These are phyloP conservation scores for Atta colombica DNA, from an alignment of 1,140 invertebrate species.

Conservation along the genomic window DNA sequence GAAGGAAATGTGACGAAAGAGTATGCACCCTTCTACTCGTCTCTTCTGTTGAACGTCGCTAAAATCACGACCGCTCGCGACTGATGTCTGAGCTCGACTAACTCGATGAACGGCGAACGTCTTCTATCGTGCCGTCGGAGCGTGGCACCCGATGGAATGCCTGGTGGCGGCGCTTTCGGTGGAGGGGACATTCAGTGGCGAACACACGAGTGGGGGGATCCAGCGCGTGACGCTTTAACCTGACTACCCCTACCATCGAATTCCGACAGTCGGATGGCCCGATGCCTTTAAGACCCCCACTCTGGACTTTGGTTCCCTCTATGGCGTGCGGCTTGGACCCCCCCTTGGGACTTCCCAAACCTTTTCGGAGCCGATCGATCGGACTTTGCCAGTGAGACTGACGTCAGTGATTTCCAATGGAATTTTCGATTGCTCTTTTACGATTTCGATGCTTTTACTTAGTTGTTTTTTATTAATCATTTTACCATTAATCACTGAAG, in stretches of 20 bases:
- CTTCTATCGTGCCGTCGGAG: slow-evolving; percentile 79
- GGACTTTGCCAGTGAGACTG: slow-evolving; percentile 49
- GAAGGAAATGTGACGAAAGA: not conserved
- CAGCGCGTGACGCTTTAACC: slow-evolving; percentile 85
- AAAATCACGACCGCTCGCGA: slow-evolving; percentile 78
- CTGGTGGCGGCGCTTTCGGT: slow-evolving; percentile 60
- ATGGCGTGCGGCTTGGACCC: slow-evolving; percentile 35
- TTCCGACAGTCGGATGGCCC: slow-evolving; percentile 81
- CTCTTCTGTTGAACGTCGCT: slow-evolving; percentile 44
- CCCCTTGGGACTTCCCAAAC: slow-evolving; percentile 51
- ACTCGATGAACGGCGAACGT: slow-evolving; percentile 77
- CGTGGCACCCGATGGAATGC: slow-evolving; percentile 83
- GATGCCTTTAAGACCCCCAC: slow-evolving; percentile 77
- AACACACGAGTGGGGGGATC: slow-evolving; percentile 74
- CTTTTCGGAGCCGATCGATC: slow-evolving; percentile 57
- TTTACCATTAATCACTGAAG: not conserved
- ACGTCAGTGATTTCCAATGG: slow-evolving; percentile 27
- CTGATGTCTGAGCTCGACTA: slow-evolving; percentile 83
- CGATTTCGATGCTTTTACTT: not conserved
- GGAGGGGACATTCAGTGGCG: slow-evolving; percentile 66
- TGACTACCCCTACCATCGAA: slow-evolving; percentile 82
- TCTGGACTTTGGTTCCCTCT: slow-evolving; percentile 33
- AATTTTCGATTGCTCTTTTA: slow-evolving; percentile 40
- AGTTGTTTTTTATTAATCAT: not conserved
- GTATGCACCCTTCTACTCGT: slow-evolving; percentile 2